These are phyloP conservation scores for Boleophthalmus pectinirostris DNA, from an alignment of 2,113 vertebrate species.

Conservation along the genomic window DNA sequence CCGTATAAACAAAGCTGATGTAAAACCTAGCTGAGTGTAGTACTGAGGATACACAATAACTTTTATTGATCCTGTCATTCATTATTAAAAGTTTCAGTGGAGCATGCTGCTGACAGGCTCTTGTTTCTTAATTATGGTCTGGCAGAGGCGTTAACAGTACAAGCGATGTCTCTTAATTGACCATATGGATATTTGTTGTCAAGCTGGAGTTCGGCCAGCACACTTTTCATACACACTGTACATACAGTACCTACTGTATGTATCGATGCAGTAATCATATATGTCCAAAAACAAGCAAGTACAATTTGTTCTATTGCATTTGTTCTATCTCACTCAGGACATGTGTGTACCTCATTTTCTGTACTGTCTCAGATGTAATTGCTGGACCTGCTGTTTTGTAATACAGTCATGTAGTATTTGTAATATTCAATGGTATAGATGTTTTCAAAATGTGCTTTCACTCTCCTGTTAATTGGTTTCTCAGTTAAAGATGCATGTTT, in stretches of 20 bases:
- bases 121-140: constrained; percentile 70
- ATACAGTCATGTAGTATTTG: neutral
- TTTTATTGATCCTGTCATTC: constrained; percentile 3
- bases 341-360: neutral
- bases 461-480: no score
- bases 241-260: constrained; percentile 15
- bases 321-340: no score
- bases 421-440: no score
- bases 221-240: constrained; percentile 8
- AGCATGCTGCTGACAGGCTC: constrained; percentile 55
- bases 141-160: constrained; percentile 62
- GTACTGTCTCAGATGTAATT: neutral
- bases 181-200: constrained; percentile 73
- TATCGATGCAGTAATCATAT: constrained; percentile 12
- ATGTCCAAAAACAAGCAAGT: constrained; percentile 9
- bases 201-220: constrained; percentile 55
- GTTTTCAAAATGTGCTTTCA: no score
- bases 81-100: constrained; percentile 36
- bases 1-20: neutral
- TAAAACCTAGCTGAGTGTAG: neutral
- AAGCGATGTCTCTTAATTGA: constrained; percentile 76
- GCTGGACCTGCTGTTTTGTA: neutral
- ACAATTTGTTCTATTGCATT: constrained; percentile 32
- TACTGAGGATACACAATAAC: neutral
- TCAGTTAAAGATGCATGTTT: no score